Evolutionary conservation across 2,113 vertebrate species (phyloP).

Genomic region (Corvus cornix): DNA sequence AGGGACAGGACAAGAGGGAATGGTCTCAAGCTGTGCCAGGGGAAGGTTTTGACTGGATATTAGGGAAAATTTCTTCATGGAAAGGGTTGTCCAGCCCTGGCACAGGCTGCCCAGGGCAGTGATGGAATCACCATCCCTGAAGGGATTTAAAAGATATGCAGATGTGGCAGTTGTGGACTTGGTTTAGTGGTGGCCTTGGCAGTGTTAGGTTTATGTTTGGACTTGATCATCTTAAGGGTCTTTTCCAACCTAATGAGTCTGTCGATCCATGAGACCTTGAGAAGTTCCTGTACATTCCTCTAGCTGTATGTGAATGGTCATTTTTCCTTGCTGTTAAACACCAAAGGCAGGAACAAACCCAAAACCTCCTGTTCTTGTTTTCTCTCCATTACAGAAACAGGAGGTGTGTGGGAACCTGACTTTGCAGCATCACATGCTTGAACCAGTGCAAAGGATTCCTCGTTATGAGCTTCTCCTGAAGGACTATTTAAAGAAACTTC

Average conservation of each 20-base stretch:
- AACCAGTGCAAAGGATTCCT: slow-evolving; percentile 95
- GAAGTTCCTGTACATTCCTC: background rate
- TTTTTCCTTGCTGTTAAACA: background rate
- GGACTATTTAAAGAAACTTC: slow-evolving; percentile 95
- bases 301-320: background rate
- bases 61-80: background rate
- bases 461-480: slow-evolving; percentile 94
- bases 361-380: background rate
- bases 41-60: background rate
- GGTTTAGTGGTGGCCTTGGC: background rate
- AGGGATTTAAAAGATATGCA: background rate
- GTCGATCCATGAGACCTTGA: background rate
- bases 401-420: slow-evolving; percentile 95
- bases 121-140: background rate
- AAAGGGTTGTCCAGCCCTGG: background rate
- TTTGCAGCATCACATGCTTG: slow-evolving; percentile 96
- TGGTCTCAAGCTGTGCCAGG: rapidly evolving
- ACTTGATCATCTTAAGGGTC: background rate
- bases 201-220: background rate
- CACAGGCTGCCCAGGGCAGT: background rate
- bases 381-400: slow-evolving; percentile 80
- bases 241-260: background rate
- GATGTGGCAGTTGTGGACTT: too few relatives aligned
- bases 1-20: background rate
- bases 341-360: background rate